Evolutionary conservation across 2,888 invertebrate genomes (phyloP), one percentile per base, ranked within the genome.

Genomic region (Muschampia plurimacula): DNA sequence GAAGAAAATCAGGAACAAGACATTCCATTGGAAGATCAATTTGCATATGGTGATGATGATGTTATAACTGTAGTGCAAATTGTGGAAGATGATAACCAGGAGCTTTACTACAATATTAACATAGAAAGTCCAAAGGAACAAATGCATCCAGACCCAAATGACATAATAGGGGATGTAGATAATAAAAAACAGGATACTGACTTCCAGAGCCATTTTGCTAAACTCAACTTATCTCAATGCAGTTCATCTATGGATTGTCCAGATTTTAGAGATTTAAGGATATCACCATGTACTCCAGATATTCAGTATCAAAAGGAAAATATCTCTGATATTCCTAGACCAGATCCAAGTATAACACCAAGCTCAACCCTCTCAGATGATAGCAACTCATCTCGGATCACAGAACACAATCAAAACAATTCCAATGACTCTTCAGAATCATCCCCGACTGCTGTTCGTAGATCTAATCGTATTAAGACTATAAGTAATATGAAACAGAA

Each of bases 391-490:
- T 92, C 93, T 7, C 84, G 92, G 77, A 81, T 85, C 0, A 85
- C 85, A 62, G 94, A 94, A 81, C 89, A 86, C 52, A 87, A 83
- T 67, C 89, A 85, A 67, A 85, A 80, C 52, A 86, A 87, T 77
- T 90, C 91, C 0, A 92, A 93, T 86, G 94, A 94, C 75, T 94
- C 95, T 2, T 86, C 92, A 2, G 94, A 93, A 71, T 93, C 94
- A 6, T 93, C 93, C 36, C 93, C 93, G n/a, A 88, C 90, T 49
- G 94, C 95, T n/a, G 96, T 97, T 0, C 91, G 97, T 28, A 94
- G 97, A 64, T 97, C 97, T 7, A 97, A 95, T 84, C 95, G 97
- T 75, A 97, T 97, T 74, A 97, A 97, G 84, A 96, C 96, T 57
- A 97, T 97, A 74, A 96, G 96, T 75, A 95, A 95, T 75, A 85